Evolutionary conservation across 2,113 vertebrate species (phyloP).

Genomic region (Pachypanchax playfairii): DNA sequence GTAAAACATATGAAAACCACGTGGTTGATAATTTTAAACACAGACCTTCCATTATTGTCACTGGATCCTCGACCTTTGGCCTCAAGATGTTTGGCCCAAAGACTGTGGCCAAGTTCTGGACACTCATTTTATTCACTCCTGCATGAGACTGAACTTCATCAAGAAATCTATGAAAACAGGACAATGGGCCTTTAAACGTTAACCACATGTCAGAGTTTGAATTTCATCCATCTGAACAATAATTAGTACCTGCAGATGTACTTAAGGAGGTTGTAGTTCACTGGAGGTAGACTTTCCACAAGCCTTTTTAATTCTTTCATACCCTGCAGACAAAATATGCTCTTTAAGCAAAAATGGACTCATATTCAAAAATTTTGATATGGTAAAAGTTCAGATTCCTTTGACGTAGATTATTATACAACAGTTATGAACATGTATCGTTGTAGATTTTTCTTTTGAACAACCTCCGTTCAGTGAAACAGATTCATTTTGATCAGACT

Average conservation of each 20-base stretch:
- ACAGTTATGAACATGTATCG: too few relatives aligned
- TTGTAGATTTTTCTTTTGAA: too few relatives aligned
- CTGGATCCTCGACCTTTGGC: slow-evolving; percentile 94
- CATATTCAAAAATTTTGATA: too few relatives aligned
- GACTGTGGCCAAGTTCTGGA: slow-evolving; percentile 95
- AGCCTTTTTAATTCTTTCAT: slow-evolving; percentile 89
- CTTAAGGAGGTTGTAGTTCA: slow-evolving; percentile 95
- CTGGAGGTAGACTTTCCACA: slow-evolving; percentile 89
- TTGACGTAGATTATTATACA: too few relatives aligned
- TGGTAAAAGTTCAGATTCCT: too few relatives aligned
- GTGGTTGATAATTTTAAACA: not conserved
- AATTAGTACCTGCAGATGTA: slow-evolving; percentile 92
- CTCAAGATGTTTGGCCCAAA: slow-evolving; percentile 97
- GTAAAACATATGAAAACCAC: not conserved
- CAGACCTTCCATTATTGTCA: slow-evolving; percentile 97
- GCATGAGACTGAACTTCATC: slow-evolving; percentile 98
- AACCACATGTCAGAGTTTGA: not conserved
- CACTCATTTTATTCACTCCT: slow-evolving; percentile 98
- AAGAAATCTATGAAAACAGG: slow-evolving; percentile 84
- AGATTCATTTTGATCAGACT: too few relatives aligned
- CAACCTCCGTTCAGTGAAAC: too few relatives aligned
- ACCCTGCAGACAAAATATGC: slow-evolving; percentile 78
- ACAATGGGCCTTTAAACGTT: not conserved
- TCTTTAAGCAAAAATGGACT: not conserved
- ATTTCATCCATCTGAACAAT: not conserved